These are phyloP conservation scores for Silurus glanis DNA, from an alignment of 2,113 vertebrate genomes.

Conservation along the genomic window DNA sequence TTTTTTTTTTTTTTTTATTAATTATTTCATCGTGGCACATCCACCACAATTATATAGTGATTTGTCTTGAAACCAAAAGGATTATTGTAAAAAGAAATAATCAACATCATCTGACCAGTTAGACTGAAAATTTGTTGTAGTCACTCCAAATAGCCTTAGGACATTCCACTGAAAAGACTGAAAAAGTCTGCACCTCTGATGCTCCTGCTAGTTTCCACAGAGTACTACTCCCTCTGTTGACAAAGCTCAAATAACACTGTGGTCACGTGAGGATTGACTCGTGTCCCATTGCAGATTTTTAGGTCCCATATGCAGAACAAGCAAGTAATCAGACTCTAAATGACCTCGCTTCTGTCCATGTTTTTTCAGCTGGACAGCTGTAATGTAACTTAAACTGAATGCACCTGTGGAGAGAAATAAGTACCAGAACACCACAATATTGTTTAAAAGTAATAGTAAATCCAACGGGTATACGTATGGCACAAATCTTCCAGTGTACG, in stretches of 20 bases:
- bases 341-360: constrained; percentile 55
- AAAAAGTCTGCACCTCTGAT: background rate
- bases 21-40: too few relatives aligned
- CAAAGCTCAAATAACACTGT: constrained; percentile 21
- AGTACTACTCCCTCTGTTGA: constrained; percentile 39
- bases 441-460: constrained; percentile 27
- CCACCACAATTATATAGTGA: background rate
- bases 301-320: constrained; percentile 42
- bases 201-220: constrained; percentile 27
- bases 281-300: constrained; percentile 7
- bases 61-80: background rate
- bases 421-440: constrained; percentile 41
- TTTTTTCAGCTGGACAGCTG: constrained; percentile 72
- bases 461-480: background rate
- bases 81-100: background rate
- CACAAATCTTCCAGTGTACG: background rate
- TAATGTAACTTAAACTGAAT: constrained; percentile 64
- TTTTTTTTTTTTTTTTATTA: too few relatives aligned
- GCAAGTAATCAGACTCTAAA: constrained; percentile 50
- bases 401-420: constrained; percentile 64
- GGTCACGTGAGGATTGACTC: background rate
- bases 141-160: too few relatives aligned
- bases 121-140: background rate
- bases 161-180: background rate
- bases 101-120: background rate